Conservation (phyloP, 1,140 invertebrate species). For the Bombus huntii region DNA sequence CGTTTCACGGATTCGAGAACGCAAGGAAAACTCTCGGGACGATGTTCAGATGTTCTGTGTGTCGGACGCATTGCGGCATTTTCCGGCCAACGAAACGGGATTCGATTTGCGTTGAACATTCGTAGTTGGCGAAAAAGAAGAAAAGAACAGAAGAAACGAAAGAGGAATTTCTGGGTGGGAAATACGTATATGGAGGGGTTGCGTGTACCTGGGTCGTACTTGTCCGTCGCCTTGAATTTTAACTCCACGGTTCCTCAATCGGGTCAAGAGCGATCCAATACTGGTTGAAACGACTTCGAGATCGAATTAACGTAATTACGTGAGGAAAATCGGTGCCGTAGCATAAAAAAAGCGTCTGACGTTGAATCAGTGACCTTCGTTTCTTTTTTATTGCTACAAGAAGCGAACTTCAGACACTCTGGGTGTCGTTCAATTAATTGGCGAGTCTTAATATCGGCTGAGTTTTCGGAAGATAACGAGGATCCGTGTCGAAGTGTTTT, state of each 20-base stretch:
- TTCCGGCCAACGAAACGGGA: not conserved
- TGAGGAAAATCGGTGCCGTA: not conserved
- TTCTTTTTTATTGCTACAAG: not conserved
- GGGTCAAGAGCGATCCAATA: conserved; percentile 38
- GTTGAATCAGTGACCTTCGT: not conserved
- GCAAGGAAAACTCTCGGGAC: conserved; percentile 34
- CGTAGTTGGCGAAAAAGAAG: not conserved
- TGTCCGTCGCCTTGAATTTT: conserved; percentile 26
- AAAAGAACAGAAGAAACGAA: not conserved
- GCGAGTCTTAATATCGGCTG: not conserved
- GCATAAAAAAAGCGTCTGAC: not conserved
- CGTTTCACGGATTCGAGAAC: conserved; percentile 15
- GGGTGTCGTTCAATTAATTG: not conserved
- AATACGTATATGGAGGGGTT: not conserved
- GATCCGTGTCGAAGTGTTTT: not conserved
- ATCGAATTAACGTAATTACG: conserved; percentile 27
- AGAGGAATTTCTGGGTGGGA: not conserved
- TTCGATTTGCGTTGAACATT: not conserved
- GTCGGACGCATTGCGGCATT: conserved; percentile 59
- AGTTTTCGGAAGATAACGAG: not conserved
- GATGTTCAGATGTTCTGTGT: conserved; percentile 20
- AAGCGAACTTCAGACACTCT: not conserved
- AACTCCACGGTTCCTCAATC: not conserved
- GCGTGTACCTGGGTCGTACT: not conserved
- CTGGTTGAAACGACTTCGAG: not conserved